phyloP scores from a whole-genome alignment of 2,888 invertebrate genomes.

The Osedax fenrisi region DNA sequence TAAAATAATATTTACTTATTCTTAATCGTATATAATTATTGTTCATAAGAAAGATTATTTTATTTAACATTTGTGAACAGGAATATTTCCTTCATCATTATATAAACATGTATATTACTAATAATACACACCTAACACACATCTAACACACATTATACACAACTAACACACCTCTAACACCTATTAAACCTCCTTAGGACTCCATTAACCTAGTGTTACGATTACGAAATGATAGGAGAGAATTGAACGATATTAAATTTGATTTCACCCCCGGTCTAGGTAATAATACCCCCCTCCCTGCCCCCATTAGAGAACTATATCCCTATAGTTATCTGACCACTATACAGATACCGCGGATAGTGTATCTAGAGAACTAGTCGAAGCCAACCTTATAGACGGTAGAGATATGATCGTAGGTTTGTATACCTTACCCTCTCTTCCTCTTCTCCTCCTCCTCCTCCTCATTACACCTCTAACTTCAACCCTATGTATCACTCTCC shows the following conservation, averaged over 20 bases:
- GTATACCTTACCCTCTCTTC: constrained; percentile 24
- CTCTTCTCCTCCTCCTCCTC: no score
- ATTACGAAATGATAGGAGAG: constrained; percentile 68
- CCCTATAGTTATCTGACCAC: background rate
- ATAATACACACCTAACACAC: no score
- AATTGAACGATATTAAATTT: constrained; percentile 92
- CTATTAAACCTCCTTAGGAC: no score
- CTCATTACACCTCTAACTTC: background rate
- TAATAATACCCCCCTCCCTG: background rate
- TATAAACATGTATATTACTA: no score
- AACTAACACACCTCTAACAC: no score
- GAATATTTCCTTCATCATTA: no score
- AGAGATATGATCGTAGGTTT: constrained; percentile 68
- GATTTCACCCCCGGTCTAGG: constrained; percentile 76
- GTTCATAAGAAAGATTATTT: no score
- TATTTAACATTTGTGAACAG: no score
- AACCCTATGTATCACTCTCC: background rate
- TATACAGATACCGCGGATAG: constrained; percentile 62
- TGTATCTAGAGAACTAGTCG: constrained; percentile 81
- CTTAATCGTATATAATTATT: no score
- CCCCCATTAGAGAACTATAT: background rate
- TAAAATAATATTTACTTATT: no score
- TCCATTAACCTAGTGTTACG: constrained; percentile 37
- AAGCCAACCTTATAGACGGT: constrained; percentile 82
- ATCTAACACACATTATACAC: no score